Evolutionary conservation across 2,797 vertebrate species (phyloP), one percentile per base, ranked within the genome.

Genomic region (Chromobotia macracanthus): DNA sequence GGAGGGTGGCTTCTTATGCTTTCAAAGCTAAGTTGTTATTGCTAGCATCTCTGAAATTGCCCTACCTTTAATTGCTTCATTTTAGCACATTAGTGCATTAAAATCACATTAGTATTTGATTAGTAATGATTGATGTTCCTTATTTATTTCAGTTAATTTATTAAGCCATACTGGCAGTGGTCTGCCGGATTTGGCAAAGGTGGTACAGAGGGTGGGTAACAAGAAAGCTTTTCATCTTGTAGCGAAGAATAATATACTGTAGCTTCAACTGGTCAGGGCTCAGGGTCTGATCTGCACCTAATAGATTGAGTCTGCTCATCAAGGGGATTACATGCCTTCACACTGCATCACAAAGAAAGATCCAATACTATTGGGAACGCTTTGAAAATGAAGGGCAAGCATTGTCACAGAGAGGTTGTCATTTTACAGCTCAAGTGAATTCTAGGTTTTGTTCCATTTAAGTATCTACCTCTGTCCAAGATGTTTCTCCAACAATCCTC

Each of bases 341-440:
- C 28, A 53, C 28, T 18, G 19, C 61, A 53, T 53, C 19, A 55
- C 28, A 55, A 19, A 23, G 44, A 51, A 23, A 13, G 48, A 65
- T 55, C 19, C 19, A 65, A 53, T 65, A 53, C 48, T 23, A 15
- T 65, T 65, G 19, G 9, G 48, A 66, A 76, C 19, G 15, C 51
- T 41, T 41, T 56, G 19, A 67, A 67, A 67, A 19, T 28, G 51
- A 76, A 67, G 74, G 51, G 35, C 51, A 46, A 76, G 0, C 31
- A 12, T 23, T 25, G 50, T 38, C n/a, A 44, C 35, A 28, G 21
- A 75, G 56, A 23, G 55, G 21, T 13, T 5, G 10, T 23, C 21
- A 2, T 23, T 11, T 12, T 2, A 19, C 21, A 11, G n/a, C n/a
- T 56, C 13, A 3, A 46, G 12, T n/a, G n/a, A n/a, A n/a, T n/a